These are phyloP conservation scores for Pituophis catenifer DNA, from an alignment of 2,113 vertebrate genomes.

Conservation along the genomic window DNA sequence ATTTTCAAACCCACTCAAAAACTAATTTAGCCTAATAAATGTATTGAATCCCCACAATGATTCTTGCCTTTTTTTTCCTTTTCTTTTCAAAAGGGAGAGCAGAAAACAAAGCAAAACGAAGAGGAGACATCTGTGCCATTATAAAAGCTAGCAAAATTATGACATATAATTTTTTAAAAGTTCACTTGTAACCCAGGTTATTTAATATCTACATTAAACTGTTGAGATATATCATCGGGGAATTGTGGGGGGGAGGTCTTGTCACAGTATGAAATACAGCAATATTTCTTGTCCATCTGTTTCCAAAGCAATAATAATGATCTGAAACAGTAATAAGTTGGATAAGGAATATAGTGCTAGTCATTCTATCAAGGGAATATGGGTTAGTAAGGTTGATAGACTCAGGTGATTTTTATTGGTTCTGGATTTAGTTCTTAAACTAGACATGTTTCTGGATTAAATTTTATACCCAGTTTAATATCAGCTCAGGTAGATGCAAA, in stretches of 20 bases:
- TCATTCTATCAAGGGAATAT: neutral
- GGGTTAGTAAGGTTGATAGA: neutral
- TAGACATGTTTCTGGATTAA: neutral
- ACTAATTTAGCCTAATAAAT: neutral
- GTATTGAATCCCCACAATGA: neutral
- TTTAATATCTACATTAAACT: neutral
- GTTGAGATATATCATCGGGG: neutral
- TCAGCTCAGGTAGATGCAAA: neutral
- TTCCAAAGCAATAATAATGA: neutral
- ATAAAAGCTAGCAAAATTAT: neutral
- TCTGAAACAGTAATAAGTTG: neutral
- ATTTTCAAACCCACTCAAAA: neutral
- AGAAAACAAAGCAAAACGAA: neutral
- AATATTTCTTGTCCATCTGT: neutral
- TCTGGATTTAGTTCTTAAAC: neutral
- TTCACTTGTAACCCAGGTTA: neutral
- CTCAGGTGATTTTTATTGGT: neutral
- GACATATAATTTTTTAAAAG: neutral
- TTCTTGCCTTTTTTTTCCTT: neutral
- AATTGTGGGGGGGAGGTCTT: neutral
- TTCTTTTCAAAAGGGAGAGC: neutral
- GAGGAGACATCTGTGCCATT: neutral
- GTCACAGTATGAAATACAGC: neutral
- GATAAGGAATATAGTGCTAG: neutral
- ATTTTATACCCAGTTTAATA: neutral